Percentiles rank a stretch among this genome's conserved stretches.
These are phyloP conservation scores for Penaeus indicus DNA, from an alignment of 1,140 invertebrate species.

Conservation along the genomic window DNA sequence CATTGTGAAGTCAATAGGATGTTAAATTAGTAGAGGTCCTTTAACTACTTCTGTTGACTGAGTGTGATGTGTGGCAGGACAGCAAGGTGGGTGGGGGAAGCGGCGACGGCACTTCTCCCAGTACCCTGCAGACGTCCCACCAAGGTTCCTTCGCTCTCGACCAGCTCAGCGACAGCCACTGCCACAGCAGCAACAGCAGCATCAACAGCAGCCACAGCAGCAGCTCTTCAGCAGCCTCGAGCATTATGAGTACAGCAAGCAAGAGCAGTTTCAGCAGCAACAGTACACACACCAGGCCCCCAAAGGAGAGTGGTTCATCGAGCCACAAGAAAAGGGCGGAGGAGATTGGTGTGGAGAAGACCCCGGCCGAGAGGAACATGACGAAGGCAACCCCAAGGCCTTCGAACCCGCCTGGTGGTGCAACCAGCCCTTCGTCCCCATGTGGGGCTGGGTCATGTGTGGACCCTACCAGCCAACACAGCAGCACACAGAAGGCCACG, in stretches of 20 bases:
- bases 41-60: conserved; percentile 31
- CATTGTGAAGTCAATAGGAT: too few relatives aligned
- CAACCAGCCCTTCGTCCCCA: neutral
- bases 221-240: conserved; percentile 9
- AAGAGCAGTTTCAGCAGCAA: neutral
- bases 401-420: conserved; percentile 3
- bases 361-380: neutral
- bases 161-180: neutral
- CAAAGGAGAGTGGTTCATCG: conserved; percentile 23
- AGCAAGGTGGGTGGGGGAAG: conserved; percentile 49
- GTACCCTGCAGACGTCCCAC: conserved; percentile 34
- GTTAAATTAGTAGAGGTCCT: neutral
- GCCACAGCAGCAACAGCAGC: conserved; percentile 15
- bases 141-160: conserved; percentile 26
- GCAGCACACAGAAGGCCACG: conserved; percentile 29
- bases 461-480: conserved; percentile 1
- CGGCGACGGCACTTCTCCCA: conserved; percentile 24
- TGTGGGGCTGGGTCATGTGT: conserved; percentile 3
- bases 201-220: conserved; percentile 10
- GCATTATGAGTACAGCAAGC: neutral
- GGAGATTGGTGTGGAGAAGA: conserved; percentile 5
- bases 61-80: conserved; percentile 49
- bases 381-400: neutral
- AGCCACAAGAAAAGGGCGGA: conserved; percentile 8
- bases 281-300: neutral